Evolutionary conservation across 2,797 vertebrate genomes (phyloP).

Genomic region (Emys orbicularis): DNA sequence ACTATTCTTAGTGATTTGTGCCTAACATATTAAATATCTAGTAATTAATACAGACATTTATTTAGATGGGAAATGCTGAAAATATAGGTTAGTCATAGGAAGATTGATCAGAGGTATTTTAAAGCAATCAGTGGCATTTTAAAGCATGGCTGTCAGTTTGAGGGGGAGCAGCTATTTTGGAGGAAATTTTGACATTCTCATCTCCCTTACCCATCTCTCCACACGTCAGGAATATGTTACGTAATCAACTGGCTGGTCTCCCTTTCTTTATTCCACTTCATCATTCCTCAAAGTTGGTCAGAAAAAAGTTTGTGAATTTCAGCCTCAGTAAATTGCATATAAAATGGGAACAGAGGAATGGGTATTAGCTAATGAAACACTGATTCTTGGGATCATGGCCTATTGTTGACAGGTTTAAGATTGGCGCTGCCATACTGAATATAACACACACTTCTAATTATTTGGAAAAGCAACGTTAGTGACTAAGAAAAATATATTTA

Average conservation of each 20-base stretch:
- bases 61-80: constrained; percentile 45
- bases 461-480: neutral
- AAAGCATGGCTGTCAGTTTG: constrained; percentile 32
- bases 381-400: neutral
- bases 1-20: constrained; percentile 26
- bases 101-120: constrained; percentile 28
- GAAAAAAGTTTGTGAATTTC: neutral
- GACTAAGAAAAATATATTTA: neutral
- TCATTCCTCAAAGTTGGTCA: neutral
- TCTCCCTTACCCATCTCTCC: neutral
- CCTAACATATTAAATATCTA: constrained; percentile 24
- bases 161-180: neutral
- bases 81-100: constrained; percentile 41
- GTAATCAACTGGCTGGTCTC: neutral
- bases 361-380: too few relatives aligned
- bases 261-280: neutral
- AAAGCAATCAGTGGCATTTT: constrained; percentile 27
- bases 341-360: neutral
- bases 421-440: constrained; percentile 11
- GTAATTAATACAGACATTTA: constrained; percentile 49
- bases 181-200: neutral
- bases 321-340: neutral
- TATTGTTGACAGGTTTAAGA: neutral
- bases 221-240: neutral
- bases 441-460: neutral